Evolutionary conservation across 1,140 invertebrate genomes (phyloP), one percentile per base, ranked within the genome.

Genomic region (Pogonomyrmex californicus): DNA sequence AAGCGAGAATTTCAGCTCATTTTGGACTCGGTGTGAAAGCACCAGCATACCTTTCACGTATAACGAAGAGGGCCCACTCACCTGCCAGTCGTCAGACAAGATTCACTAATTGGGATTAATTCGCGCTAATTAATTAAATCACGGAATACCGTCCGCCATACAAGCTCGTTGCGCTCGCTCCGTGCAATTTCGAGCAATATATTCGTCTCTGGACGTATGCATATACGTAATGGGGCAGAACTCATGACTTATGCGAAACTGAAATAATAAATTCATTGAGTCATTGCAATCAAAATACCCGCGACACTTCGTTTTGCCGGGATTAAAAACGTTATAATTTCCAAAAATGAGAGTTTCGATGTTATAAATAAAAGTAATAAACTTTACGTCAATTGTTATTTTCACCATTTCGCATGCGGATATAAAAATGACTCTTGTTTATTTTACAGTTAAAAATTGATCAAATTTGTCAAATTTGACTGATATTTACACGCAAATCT

Each of bases 81-180:
- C 47, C 77, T 90, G 75, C 7, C 77, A 91, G 79, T 91, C 87
- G 85, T 91, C 90, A 88, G 90, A 89, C 90, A 91, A 89, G 90
- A 90, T 90, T 86, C 89, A 60, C 90, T 93, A 93, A 93, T 93
- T 93, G 90, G 92, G 91, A 93, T 92, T 93, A 93, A 93, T 93
- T 92, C 88, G 90, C 79, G 86, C 90, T 93, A 90, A 93, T 93
- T 93, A 93, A 93, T 93, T 93, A 90, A 93, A 93, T 93, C 91
- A 89, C 75, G 85, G 83, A 89, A 91, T 90, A 83, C 79, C 81
- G 68, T 71, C 68, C 38, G 54, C 73, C 66, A 66, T 87, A 83
- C 33, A 49, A 17, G 58, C 41, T 36, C 68, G 44, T 71, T 75
- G 81, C 60, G 56, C 60, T 63, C 66, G 33, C n/a, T 36, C 33